phyloP scores from a whole-genome alignment of 2,113 vertebrate species.

The Cavia aperea region DNA sequence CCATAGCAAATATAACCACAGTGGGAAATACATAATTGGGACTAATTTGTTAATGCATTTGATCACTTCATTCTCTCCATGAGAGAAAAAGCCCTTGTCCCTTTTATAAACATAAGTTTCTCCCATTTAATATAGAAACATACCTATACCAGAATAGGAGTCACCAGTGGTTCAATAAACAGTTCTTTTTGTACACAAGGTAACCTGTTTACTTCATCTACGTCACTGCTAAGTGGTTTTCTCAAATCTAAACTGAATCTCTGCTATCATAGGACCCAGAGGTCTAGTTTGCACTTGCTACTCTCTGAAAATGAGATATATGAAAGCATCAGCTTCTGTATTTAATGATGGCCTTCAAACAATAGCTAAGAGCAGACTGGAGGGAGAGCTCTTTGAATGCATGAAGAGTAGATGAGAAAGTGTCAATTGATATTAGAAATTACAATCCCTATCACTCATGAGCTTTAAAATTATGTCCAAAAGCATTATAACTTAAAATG shows the following conservation, averaged over 20 bases:
- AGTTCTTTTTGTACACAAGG: not conserved
- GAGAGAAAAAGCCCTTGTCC: not conserved
- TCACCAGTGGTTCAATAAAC: not conserved
- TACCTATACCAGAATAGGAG: not conserved
- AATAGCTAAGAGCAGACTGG: conserved; percentile 20
- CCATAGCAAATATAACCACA: not conserved
- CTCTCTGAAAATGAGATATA: not conserved
- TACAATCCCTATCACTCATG: conserved; percentile 28
- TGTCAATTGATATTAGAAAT: conserved; percentile 44
- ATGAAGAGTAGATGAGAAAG: not conserved
- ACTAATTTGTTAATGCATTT: not conserved
- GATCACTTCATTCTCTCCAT: not conserved
- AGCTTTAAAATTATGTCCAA: conserved; percentile 52
- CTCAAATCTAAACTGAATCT: not conserved
- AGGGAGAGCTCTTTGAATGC: conserved; percentile 38
- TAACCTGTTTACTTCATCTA: not conserved
- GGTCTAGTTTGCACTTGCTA: not conserved
- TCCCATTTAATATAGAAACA: not conserved
- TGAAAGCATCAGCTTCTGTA: not conserved
- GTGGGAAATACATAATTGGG: not conserved
- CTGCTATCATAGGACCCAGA: not conserved
- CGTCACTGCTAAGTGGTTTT: not conserved
- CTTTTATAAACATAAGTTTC: not conserved
- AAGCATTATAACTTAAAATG: conserved; percentile 33
- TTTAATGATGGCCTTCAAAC: conserved; percentile 41